These are phyloP conservation scores for Drosophila repletoides DNA, from an alignment of 1,140 invertebrate genomes.

Conservation along the genomic window DNA sequence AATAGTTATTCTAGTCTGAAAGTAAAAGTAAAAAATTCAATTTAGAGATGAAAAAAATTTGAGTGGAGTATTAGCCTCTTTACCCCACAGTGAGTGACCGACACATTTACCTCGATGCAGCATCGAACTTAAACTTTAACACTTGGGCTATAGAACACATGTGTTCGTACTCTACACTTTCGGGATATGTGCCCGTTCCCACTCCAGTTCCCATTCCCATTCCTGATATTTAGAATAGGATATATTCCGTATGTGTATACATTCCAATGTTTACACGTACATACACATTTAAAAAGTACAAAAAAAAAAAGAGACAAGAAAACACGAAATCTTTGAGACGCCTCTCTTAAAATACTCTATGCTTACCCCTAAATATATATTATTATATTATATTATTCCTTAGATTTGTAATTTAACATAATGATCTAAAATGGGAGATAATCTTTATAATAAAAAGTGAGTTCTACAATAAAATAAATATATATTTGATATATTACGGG, in stretches of 20 bases:
- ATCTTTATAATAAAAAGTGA: no score
- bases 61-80: no score
- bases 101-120: background rate
- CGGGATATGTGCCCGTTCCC: background rate
- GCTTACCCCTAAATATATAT: no score
- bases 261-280: slow-evolving; percentile 22
- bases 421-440: no score
- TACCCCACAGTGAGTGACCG: background rate
- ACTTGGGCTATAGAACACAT: slow-evolving; percentile 25
- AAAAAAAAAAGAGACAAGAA: background rate
- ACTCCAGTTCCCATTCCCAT: background rate
- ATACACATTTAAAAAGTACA: background rate
- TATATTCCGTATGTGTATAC: slow-evolving; percentile 21
- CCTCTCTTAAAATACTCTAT: slow-evolving; percentile 11
- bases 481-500: no score
- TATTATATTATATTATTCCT: no score
- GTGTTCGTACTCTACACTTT: slow-evolving; percentile 5
- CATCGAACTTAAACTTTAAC: slow-evolving; percentile 4
- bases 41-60: no score
- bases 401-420: no score
- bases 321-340: slow-evolving; percentile 9
- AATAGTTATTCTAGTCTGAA: no score
- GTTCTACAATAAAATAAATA: no score
- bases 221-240: slow-evolving; percentile 15
- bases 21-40: no score